Base-by-base conservation (phyloP, 2,888 invertebrate species). In the Monopis laevigella region DNA sequence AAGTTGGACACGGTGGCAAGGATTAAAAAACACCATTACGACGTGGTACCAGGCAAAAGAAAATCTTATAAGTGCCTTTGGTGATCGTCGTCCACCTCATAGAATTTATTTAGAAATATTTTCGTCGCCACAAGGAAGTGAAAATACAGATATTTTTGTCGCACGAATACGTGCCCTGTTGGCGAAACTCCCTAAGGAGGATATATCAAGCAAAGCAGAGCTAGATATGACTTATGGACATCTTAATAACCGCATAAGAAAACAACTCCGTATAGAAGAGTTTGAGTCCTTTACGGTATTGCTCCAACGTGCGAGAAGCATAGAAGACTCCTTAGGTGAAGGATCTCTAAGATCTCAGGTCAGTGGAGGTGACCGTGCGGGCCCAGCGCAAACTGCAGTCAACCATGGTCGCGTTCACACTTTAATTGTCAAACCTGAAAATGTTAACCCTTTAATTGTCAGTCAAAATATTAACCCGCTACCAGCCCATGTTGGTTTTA, bases 261-360 rank as follows among this genome's bases (percentile, higher is more conserved):
- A 49, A 30, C 43, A 49, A 35, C 44, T 45, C 35, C 43, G 43
- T 36, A 50, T 55, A 39, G 56, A 56, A 51, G 52, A 53, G n/a
- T 19, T 49, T n/a, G 36, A n/a, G 14, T 32, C 39, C 2, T 42
- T 46, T 8, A 34, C 26, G 1, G 42, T 43, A 4, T 13, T 41
- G 7, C 18, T 44, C 2, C 21, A 27, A 10, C 42, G 39, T 10
- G 44, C 43, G 2, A 41, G 43, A 7, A 1, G 21, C 10, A 16
- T 45, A 3, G 46, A 46, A 29, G 41, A 40, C 27, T 30, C 41
- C 3, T 27, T 26, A 13, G 26, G 26, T 2, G 41, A 41, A 21
- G 17, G n/a, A n/a, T n/a, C n/a, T n/a, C n/a, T n/a, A n/a, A n/a
- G n/a, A n/a, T n/a, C n/a, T n/a, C n/a, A n/a, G n/a, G n/a, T n/a